Base-by-base conservation (phyloP, 2,888 invertebrate species). In the Drosophila neutralis region DNA sequence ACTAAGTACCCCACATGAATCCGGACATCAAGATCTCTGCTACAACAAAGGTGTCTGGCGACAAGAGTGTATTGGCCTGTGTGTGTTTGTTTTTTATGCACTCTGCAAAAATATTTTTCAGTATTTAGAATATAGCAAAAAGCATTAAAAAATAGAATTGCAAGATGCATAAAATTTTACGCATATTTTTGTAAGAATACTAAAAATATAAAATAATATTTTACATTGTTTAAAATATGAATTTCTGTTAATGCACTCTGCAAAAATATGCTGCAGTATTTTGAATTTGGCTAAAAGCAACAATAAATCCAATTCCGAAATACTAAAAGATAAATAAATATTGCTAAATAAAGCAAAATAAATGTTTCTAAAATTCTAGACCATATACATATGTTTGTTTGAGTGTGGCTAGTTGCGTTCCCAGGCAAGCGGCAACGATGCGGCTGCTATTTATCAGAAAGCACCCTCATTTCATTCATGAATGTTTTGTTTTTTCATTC, bases 21-120 rank as follows among this genome's bases (percentile, higher is more conserved):
- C 69, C 82, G 83, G 83, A 86, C 83, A 84, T 84, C 83, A 86
- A 84, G 83, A 84, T 86, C 76, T 73, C 53, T 67, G 73, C 31
- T 56, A 58, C 69, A 86, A 83, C 77, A 73, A 84, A 86, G 85
- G 84, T 87, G 82, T 87, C 84, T 84, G 86, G 51, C 58, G 60
- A 53, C 21, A 45, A 38, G 58, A 40, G 48, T 75, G 58, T 49
- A 53, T 69, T 45, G 40, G 52, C 45, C 45, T 58, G 36, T 36
- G 8, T 57, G 42, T 54, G 58, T 36, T 35, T 54, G 21, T 52
- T 29, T 57, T 71, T 57, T 31, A 57, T 57, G 31, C 57, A 57
- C 57, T 38, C 57, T 40, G 45, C 5, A 21, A 31, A 57, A 57
- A 57, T 57, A 8, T 42, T 11, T 15, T 21, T 1, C 27, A 15